Base-by-base conservation (phyloP, 2,888 invertebrate species). In the Epistrophella euchroma region DNA sequence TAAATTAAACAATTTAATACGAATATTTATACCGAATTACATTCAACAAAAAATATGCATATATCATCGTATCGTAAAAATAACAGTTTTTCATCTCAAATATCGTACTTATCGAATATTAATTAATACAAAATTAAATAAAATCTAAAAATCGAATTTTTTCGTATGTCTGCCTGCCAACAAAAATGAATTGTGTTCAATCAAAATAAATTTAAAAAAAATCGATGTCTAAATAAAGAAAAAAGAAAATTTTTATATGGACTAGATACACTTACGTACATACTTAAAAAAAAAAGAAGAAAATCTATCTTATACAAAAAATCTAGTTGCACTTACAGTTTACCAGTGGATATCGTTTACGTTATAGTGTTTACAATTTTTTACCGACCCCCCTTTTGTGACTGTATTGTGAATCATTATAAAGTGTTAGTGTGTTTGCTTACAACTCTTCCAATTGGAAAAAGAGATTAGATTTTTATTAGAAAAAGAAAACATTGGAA, bases 121-220 rank as follows among this genome's bases (percentile, higher is more conserved):
- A 47, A 78, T n/a, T n/a, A 75, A 66, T 58, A 64, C 37, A n/a
- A 75, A 75, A 45, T 28, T 28, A 75, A 71, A 40, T 43, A 9
- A 74, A 77, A 82, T 72, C 78, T n/a, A n/a, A n/a, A n/a, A n/a
- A n/a, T 68, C 72, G 71, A 76, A 80, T 45, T 72, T 79, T 79
- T 72, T 40, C 78, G 76, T 76, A 76, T 78, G 82, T 74, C 82
- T 86, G 86, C 74, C 86, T 68, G 68, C 68, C 68, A 68, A 68
- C 37, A 68, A 40, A 50, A 82, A 86, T 40, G 73, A 86, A 86
- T 86, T 86, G 86, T 86, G 86, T 86, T 86, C 86, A 86, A 68
- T 58, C 35, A 58, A 71, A 71, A 78, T 70, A 76, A 60, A 52
- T 47, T 32, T n/a, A n/a, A 17, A 72, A 64, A 62, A 71, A 78